Evolutionary conservation across 2,888 invertebrate species (phyloP), one percentile per base, ranked within the genome.

Genomic region (Venusia cambrica): DNA sequence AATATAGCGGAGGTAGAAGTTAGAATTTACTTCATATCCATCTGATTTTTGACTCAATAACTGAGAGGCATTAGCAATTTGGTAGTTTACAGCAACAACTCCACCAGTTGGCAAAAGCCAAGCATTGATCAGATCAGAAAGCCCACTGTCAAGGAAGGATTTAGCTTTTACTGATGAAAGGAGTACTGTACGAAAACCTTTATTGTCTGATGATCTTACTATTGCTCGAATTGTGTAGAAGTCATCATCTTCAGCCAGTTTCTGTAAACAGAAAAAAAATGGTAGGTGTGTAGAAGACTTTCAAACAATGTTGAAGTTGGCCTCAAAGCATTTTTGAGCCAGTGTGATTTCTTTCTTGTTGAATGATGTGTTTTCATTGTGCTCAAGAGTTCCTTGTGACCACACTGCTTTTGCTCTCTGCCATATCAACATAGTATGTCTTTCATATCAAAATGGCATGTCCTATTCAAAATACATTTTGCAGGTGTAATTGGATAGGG

Each of bases 161-260:
- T 92, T 92, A 6, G 96, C 96, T 87, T 93, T 95, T 9, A 93
- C 89, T 39, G 94, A 94, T 4, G 96, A 93, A 5, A 93, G 73
- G 57, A 94, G 95, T 45, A 90, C 89, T 9, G 88, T 84, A 65
- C 91, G n/a, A n/a, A n/a, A n/a, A n/a, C n/a, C n/a, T n/a, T n/a
- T 54, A 11, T 92, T 92, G 57, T 93, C 92, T 24, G 91, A 89
- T 51, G 91, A 90, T 9, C 90, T 89, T 0, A 93, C 91, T 29
- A 90, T 76, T 7, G 94, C 90, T 71, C 90, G 90, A 1, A 97
- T 62, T 29, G 93, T 90, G 64, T 97, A 97, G 55, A 93, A 91
- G 16, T 91, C 91, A 80, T 93, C 92, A 27, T 88, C 72, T 33
- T 89, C 79, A 4, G 94, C 92, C 10, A 94, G 69, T 52, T 78